phyloP scores from a whole-genome alignment of 2,888 invertebrate species.

The Ophion ventricosus region DNA sequence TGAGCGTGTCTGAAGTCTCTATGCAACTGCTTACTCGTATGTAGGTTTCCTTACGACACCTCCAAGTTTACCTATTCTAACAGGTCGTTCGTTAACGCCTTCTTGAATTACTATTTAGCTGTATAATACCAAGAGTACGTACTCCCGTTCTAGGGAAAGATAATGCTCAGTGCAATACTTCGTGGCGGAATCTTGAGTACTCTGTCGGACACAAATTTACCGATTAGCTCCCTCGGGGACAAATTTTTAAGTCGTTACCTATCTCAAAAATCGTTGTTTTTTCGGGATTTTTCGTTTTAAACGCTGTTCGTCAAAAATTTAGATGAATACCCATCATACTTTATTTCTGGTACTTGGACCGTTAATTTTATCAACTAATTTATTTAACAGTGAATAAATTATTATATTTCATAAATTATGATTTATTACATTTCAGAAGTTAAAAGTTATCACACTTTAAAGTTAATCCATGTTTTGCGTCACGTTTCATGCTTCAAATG shows the following conservation, averaged over 20 bases:
- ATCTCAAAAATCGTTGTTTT: neutral
- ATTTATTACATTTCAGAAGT: neutral
- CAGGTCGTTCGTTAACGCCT: slow-evolving; percentile 70
- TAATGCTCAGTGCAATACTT: slow-evolving; percentile 26
- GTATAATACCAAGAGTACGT: slow-evolving; percentile 26
- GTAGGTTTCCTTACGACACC: slow-evolving; percentile 65
- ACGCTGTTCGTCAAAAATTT: no score
- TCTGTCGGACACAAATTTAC: neutral
- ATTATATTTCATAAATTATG: neutral
- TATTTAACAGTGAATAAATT: neutral
- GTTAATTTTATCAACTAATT: neutral
- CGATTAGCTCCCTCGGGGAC: neutral
- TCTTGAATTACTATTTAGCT: slow-evolving; percentile 61
- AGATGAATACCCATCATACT: no score
- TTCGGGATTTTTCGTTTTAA: no score
- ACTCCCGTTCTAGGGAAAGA: slow-evolving; percentile 32
- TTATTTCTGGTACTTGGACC: no score
- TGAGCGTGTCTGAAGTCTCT: slow-evolving; percentile 51
- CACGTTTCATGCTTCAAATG: neutral
- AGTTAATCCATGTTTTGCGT: neutral
- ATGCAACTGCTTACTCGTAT: slow-evolving; percentile 51
- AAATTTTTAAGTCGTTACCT: slow-evolving; percentile 11
- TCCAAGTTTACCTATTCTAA: slow-evolving; percentile 68
- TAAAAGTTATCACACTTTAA: neutral
- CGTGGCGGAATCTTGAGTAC: slow-evolving; percentile 17